Base-by-base conservation (phyloP, 2,888 invertebrate genomes). In the Trileptium ribeirensis region DNA sequence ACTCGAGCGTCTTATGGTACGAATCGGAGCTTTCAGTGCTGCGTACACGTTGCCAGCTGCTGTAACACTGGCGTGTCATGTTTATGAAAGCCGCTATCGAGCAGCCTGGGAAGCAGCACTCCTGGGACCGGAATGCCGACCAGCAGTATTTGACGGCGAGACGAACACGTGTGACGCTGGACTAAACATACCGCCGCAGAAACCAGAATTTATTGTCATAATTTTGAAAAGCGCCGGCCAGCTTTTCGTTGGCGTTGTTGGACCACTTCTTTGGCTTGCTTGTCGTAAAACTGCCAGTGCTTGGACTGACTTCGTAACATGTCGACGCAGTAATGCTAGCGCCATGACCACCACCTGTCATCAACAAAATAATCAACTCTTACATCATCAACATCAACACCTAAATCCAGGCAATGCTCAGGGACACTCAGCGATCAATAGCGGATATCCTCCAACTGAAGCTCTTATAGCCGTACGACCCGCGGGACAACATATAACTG, bases 181-280 rank as follows among this genome's bases (percentile, higher is more conserved):
- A n/a, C n/a, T n/a, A n/a, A n/a, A n/a, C n/a, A n/a, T n/a, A n/a
- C 77, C 2, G 3, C 75, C 2, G 33, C n/a, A 2, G 29, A 34
- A 67, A 70, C 85, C 86, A 19, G 83, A 84, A 78, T 85, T 84
- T 81, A 78, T 81, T 29, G 84, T 89, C 75, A 85, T 87, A 70
- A 85, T 88, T 79, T 81, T 87, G 80, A 89, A 89, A 84, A 95
- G 96, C 90, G 95, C 96, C 90, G 96, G 96, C 94, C 94, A 95
- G 85, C 91, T 96, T 85, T 95, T 96, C 33, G 95, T 96, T 84
- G 97, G 96, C 85, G 96, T 96, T 89, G 96, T 96, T 38, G 95
- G 95, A 1, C 51, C 51, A 15, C 96, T 96, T 81, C 95, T 96
- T 83, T 97, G 97, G 97, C 95, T 97, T 89, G 95, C 95, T 94